These are phyloP conservation scores for Electrona antarctica DNA, from an alignment of 2,113 vertebrate species.

Conservation along the genomic window DNA sequence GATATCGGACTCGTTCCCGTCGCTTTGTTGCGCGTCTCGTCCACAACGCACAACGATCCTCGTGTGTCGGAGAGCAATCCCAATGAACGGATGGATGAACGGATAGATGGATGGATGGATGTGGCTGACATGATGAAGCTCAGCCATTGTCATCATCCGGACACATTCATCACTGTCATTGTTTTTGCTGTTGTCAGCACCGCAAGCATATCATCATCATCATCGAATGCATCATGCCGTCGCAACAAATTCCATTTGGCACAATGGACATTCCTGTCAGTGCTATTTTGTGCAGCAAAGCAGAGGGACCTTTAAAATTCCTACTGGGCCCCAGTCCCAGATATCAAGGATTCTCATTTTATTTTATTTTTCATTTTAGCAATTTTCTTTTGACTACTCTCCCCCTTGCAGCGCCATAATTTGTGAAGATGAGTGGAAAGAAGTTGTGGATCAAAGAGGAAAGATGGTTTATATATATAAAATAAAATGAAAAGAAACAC, in stretches of 20 bases:
- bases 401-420: too few relatives aligned
- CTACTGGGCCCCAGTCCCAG: too few relatives aligned
- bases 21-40: not conserved
- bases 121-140: not conserved
- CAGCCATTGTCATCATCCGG: not conserved
- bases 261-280: not conserved
- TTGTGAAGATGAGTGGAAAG: too few relatives aligned
- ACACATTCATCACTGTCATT: not conserved
- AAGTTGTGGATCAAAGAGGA: too few relatives aligned
- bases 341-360: too few relatives aligned
- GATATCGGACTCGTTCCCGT: too few relatives aligned
- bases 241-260: conserved; percentile 25
- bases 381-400: too few relatives aligned
- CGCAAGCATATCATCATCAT: not conserved
- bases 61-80: not conserved
- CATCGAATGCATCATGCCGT: not conserved
- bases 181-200: not conserved
- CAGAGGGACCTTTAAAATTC: not conserved
- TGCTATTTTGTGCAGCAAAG: not conserved
- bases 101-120: too few relatives aligned
- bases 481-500: too few relatives aligned
- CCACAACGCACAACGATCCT: not conserved
- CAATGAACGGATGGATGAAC: not conserved
- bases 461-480: too few relatives aligned
- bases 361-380: too few relatives aligned